Base-by-base conservation (phyloP, 2,888 invertebrate genomes). In the Aradus depressus region DNA sequence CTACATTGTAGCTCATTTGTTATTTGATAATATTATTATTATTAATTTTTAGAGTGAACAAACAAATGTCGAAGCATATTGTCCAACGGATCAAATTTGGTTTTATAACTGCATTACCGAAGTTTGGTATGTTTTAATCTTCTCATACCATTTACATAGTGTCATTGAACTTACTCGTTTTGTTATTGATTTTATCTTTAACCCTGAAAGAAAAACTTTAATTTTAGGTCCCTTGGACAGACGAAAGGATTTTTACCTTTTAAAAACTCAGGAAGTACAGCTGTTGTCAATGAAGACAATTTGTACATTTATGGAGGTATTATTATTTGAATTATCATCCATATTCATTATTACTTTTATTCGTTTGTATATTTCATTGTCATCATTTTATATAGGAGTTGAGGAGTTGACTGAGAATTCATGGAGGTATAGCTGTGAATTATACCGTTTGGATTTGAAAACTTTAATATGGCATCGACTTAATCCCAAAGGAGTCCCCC, bases 261-360 rank as follows among this genome's bases (percentile, higher is more conserved):
- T 12, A 48, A 44, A 32, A 59, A 55, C 25, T 60, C 62, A 14
- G 63, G 63, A 1, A 57, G 58, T 12, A 60, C 60, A 37, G 63
- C 56, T 5, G 55, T 62, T 5, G 42, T 63, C 10, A 45, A 58
- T 45, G 60, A 59, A 12, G 60, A 62, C 21, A 42, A 48, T 48
- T 54, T 63, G 5, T 62, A 62, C 43, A 56, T 61, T 44, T 63
- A 60, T 54, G 63, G 62, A 51, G 63, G 63, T 60, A 54, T 25
- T 28, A 6, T 28, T 28, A 10, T 10, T 10, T 28, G 10, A 6
- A 28, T 28, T 28, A 10, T 10, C 8, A 19, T 5, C 1, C 14
- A 16, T 6, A 22, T 28, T n/a, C 19, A 6, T 3, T 21, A 18
- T 35, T 12, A 22, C 19, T 12, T 34, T 22, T 34, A 6, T 5